Base-by-base conservation (phyloP, 64 coral and sea anemone genomes). In the Montipora cactus region DNA sequence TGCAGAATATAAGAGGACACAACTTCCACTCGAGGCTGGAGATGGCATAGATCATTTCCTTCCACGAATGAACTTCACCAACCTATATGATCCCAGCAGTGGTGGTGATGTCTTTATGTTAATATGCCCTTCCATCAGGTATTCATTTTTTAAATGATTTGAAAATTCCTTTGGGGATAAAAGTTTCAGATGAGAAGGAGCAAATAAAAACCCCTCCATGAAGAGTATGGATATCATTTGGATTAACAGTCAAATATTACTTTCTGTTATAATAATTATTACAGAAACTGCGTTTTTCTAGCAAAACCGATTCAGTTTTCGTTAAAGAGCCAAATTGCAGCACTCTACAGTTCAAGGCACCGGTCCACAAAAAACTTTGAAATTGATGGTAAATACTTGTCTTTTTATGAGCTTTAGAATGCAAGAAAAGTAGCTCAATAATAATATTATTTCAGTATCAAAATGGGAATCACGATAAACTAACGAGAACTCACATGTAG, bases 311-410 rank as follows among this genome's bases (percentile, higher is more conserved):
- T 68, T 68, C 0, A 68, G 8, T 79, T n/a, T 79, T 79, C 10
- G 74, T 46, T 76, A 4, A 76, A 76, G 74, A 76, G 0, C 74
- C 74, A 76, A 46, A 76, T 76, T 76, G 74, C 74, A 22, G 74
- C 74, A 46, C 74, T 76, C 7, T 76, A 76, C 74, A 76, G 4
- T 76, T 76, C 74, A 76, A 5, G 74, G 74, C 5, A 76, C 20
- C 2, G 5, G 20, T 22, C 21, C 20, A 16, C 74, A 25, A 76
- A 76, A 46, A 76, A 22, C 74, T 76, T 76, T 76, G 74, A 76
- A 76, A 76, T 76, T 76, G 74, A 76, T 76, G 44, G 53, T 57
- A 57, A 57, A 57, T 57, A 57, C 53, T 5, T 57, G 11, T 57
- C 53, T 57, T 57, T 57, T 57, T 57, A 57, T 57, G 53, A 57